These are phyloP conservation scores for Protonibea diacanthus DNA, from an alignment of 2,797 vertebrate species.

Conservation along the genomic window DNA sequence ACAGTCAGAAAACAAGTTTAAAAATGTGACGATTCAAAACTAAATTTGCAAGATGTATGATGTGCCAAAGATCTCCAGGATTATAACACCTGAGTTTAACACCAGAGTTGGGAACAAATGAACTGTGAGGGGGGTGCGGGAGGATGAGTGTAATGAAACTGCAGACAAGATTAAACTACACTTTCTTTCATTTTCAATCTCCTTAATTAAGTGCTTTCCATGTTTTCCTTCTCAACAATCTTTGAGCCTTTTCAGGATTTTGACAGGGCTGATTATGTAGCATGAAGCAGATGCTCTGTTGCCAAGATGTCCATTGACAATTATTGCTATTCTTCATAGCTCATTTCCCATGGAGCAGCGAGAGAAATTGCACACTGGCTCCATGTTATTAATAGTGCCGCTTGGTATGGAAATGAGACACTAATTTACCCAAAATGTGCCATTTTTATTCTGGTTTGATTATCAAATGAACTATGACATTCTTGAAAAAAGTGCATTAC, in stretches of 20 bases:
- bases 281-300: conserved; percentile 92
- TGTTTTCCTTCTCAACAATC: conserved; percentile 67
- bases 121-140: conserved; percentile 17
- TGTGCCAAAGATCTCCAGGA: conserved; percentile 18
- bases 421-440: conserved; percentile 75
- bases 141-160: conserved; percentile 54
- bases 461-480: conserved; percentile 75
- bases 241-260: conserved; percentile 70
- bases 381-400: conserved; percentile 80
- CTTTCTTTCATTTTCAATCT: conserved; percentile 53
- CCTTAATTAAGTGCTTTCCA: conserved; percentile 67
- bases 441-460: conserved; percentile 67
- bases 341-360: conserved; percentile 88
- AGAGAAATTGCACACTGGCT: conserved; percentile 76
- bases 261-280: conserved; percentile 88
- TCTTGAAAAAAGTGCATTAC: conserved; percentile 45
- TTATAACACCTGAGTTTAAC: conserved; percentile 33
- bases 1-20: neutral
- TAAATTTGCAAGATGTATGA: conserved; percentile 27
- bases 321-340: conserved; percentile 90
- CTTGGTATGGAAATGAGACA: conserved; percentile 82
- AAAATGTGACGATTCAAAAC: conserved; percentile 29
- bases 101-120: conserved; percentile 39
- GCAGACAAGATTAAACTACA: conserved; percentile 67
- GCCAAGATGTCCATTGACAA: conserved; percentile 92